These are phyloP conservation scores for Ascaphus truei DNA, from an alignment of 2,113 vertebrate species.

Conservation along the genomic window DNA sequence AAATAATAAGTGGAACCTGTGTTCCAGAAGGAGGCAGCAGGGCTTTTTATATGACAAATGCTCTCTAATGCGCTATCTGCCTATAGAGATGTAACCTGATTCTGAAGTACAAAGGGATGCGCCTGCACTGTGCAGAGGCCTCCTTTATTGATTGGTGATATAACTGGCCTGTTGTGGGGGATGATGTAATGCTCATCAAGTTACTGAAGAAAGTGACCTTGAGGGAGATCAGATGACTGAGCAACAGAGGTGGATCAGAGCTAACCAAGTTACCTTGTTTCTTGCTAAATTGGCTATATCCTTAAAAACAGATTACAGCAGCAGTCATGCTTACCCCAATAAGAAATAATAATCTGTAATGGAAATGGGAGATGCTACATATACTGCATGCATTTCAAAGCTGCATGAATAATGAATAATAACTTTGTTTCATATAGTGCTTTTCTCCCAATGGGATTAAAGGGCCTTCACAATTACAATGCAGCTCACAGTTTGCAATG, in stretches of 20 bases:
- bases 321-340: slow-evolving; percentile 21
- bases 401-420: too few species aligned
- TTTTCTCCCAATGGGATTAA: too few species aligned
- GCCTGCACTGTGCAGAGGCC: slow-evolving; percentile 41
- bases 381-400: slow-evolving; percentile 1
- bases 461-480: too few species aligned
- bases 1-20: slow-evolving; percentile 11
- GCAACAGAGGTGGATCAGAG: slow-evolving; percentile 40
- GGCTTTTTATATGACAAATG: slow-evolving; percentile 11
- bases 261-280: slow-evolving; percentile 47
- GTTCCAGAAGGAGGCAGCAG: not conserved
- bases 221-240: slow-evolving; percentile 50
- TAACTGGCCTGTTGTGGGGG: slow-evolving; percentile 55
- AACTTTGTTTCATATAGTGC: too few species aligned
- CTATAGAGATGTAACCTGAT: slow-evolving; percentile 50
- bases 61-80: slow-evolving; percentile 37
- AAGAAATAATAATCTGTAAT: not conserved
- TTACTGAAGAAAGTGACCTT: slow-evolving; percentile 64
- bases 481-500: too few species aligned
- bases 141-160: slow-evolving; percentile 64
- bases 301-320: slow-evolving; percentile 11
- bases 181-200: slow-evolving; percentile 67
- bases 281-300: slow-evolving; percentile 42
- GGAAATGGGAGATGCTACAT: slow-evolving; percentile 8
- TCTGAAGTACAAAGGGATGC: slow-evolving; percentile 32